A percentile compares a stretch with the other conserved stretches of the same genome.
Evolutionary conservation across 1,140 invertebrate genomes (phyloP).

Genomic region (Elysia chlorotica): DNA sequence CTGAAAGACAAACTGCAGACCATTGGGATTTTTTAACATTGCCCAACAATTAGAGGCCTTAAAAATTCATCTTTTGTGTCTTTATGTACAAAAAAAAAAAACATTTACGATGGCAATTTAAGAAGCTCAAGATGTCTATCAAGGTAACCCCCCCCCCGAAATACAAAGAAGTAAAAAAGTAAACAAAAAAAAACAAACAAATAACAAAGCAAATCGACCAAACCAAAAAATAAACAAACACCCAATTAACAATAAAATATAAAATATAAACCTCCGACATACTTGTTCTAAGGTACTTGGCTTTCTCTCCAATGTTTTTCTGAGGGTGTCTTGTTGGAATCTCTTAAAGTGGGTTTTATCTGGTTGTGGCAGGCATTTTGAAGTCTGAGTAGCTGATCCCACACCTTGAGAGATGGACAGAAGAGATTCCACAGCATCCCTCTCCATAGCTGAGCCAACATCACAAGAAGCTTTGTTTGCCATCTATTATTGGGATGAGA

Average conservation of each 20-base stretch:
- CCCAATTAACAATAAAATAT: not conserved
- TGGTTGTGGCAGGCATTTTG: no score
- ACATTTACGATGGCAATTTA: not conserved
- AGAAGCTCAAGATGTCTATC: not conserved
- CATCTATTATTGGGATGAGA: conserved; percentile 12
- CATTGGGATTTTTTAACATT: no score
- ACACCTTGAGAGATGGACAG: conserved; percentile 7
- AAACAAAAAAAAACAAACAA: no score
- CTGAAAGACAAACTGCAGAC: conserved; percentile 3
- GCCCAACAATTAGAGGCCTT: not conserved
- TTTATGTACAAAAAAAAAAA: not conserved
- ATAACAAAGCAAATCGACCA: not conserved
- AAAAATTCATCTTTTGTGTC: not conserved
- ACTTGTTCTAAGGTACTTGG: conserved; percentile 19
- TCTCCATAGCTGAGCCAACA: conserved; percentile 16
- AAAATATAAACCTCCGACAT: not conserved
- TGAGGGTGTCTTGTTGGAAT: not conserved
- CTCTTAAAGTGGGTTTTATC: no score
- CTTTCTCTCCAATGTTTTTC: not conserved
- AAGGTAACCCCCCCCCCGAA: no score
- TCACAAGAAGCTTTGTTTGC: not conserved
- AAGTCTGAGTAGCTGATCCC: no score
- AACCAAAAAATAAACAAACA: not conserved
- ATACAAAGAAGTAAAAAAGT: no score
- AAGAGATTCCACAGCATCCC: conserved; percentile 17